phyloP scores from a whole-genome alignment of 2,113 vertebrate species.

The Ammospiza nelsoni region DNA sequence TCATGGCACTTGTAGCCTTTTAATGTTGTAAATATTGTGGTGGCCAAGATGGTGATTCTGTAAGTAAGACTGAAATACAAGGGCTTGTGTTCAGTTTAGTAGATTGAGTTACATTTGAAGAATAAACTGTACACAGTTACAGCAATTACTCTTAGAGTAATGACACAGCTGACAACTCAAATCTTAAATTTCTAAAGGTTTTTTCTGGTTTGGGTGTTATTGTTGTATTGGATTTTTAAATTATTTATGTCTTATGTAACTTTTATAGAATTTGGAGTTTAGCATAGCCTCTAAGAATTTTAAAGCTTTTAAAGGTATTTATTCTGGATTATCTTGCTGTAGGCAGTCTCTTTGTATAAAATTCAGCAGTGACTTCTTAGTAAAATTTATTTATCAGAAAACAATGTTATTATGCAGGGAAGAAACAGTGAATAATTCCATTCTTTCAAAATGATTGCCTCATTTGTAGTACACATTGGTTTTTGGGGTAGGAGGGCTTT shows the following conservation, averaged over 20 bases:
- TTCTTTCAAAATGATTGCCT: background rate
- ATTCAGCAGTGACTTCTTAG: background rate
- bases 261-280: background rate
- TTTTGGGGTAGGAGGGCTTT: background rate
- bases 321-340: background rate
- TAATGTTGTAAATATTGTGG: conserved; percentile 5
- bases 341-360: background rate
- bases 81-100: background rate
- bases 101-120: background rate
- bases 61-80: background rate
- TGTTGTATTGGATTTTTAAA: background rate
- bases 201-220: background rate
- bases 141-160: background rate
- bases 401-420: background rate
- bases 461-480: background rate
- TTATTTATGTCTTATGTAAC: background rate
- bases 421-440: background rate
- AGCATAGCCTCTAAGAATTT: background rate
- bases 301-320: background rate
- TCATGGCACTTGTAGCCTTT: conserved; percentile 3
- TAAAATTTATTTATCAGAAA: background rate
- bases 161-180: background rate
- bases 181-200: background rate
- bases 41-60: background rate
- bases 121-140: background rate